Evolutionary conservation across 2,888 invertebrate species (phyloP).

Genomic region (Proisotoma minuta): DNA sequence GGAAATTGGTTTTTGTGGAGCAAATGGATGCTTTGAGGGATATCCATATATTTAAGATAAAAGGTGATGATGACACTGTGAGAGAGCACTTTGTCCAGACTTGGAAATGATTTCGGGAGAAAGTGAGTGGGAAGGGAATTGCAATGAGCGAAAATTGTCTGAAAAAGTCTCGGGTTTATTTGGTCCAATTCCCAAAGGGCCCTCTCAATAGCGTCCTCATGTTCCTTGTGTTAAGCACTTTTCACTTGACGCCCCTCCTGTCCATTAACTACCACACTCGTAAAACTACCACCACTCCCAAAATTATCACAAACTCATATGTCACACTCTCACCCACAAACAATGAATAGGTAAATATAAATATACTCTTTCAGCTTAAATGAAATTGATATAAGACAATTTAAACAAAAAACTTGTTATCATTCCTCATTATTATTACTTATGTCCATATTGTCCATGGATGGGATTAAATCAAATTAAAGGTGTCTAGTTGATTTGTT

Average conservation of each 20-base stretch:
- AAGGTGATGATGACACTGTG: background rate
- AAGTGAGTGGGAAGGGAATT: constrained; percentile 16
- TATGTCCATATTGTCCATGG: too few relatives aligned
- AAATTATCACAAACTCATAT: background rate
- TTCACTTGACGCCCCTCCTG: constrained; percentile 36
- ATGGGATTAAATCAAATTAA: too few relatives aligned
- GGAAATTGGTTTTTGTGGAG: constrained; percentile 13
- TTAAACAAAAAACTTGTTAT: too few relatives aligned
- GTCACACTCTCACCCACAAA: too few relatives aligned
- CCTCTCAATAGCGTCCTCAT: constrained; percentile 23
- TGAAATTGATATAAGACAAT: too few relatives aligned
- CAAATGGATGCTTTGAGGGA: constrained; percentile 9
- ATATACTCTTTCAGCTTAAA: too few relatives aligned
- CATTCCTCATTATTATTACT: too few relatives aligned
- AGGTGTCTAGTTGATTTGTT: too few relatives aligned
- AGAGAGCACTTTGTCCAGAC: too few relatives aligned
- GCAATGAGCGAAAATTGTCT: constrained; percentile 45
- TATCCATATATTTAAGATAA: constrained; percentile 16
- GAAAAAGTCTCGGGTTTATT: constrained; percentile 37
- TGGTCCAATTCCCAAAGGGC: constrained; percentile 41
- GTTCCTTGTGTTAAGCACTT: constrained; percentile 29
- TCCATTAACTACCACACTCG: constrained; percentile 40
- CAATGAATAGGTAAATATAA: too few relatives aligned
- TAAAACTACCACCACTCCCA: constrained; percentile 14
- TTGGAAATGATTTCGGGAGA: too few relatives aligned